Evolutionary conservation across 2,797 vertebrate genomes (phyloP).

Genomic region (Carduelis carduelis): DNA sequence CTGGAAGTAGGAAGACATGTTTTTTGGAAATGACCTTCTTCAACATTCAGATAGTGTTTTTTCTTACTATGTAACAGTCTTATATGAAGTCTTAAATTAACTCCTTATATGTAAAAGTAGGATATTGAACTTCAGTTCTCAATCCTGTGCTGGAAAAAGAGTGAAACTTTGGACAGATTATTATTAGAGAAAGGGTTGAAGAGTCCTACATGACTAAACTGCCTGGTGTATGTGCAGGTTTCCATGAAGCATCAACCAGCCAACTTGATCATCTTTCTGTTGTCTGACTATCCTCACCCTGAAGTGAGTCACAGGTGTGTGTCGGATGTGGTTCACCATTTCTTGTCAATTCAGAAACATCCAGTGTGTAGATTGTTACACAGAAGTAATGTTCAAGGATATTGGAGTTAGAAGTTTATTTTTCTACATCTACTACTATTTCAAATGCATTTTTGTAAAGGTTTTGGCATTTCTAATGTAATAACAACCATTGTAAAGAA

Average conservation of each 20-base stretch:
- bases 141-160: background rate
- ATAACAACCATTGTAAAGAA: background rate
- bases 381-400: background rate
- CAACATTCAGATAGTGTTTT: background rate
- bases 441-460: background rate
- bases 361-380: background rate
- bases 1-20: background rate
- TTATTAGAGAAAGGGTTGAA: background rate
- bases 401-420: background rate
- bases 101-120: background rate
- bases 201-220: background rate
- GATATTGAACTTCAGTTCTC: background rate
- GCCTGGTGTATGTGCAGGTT: background rate
- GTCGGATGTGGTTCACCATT: background rate
- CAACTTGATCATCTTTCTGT: background rate
- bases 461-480: background rate
- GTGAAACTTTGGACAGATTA: background rate
- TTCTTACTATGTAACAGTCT: background rate
- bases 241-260: background rate
- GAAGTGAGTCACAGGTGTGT: rapidly evolving
- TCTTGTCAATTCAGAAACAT: background rate
- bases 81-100: background rate
- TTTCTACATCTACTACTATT: background rate
- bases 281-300: background rate
- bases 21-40: background rate